Evolutionary conservation across 2,113 vertebrate genomes (phyloP), one percentile per base, ranked within the genome.

Genomic region (Eretmodus cyanostictus): DNA sequence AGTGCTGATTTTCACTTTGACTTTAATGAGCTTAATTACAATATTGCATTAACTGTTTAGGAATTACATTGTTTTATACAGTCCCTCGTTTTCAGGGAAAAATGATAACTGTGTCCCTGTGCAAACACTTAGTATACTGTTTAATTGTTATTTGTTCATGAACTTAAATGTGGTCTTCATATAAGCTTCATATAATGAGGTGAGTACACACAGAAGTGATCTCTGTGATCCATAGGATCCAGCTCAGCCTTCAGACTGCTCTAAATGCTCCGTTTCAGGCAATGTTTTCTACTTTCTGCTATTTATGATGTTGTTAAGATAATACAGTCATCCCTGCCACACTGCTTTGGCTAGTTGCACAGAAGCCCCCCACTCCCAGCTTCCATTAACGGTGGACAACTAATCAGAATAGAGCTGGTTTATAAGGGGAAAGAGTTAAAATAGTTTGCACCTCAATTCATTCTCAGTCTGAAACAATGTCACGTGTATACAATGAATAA

Each of bases 311-410:
- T 73, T 27, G 24, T 9, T 45, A 27, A 73, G 40, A 61, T 61
- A 34, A 61, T 34, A 61, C 5, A 61, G 57, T 61, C 57, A 73
- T 73, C 22, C 66, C 38, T 71, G 66, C 12, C 66, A 71, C 66
- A 71, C 66, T 42, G 36, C n/a, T 71, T 42, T 71, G 38, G 66
- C 66, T 71, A 24, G 22, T 40, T 42, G 66, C 12, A 71, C 38
- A 71, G 66, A 24, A 71, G 38, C 8, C 12, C 38, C 36, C 57
- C 59, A 19, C 59, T 42, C 12, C n/a, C 38, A 42, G 12, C 5
- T 42, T 42, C n/a, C n/a, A 24, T 42, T 42, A 24, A 42, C 1
- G n/a, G 0, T 0, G 1, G 38, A 40, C 5, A 24, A 6, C 38
- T 42, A 71, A 16, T 71, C 8, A 73, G 36, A 73, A 16, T 8